These are phyloP conservation scores for Leptopilina syphax DNA, from an alignment of 2,888 invertebrate species.

Conservation along the genomic window DNA sequence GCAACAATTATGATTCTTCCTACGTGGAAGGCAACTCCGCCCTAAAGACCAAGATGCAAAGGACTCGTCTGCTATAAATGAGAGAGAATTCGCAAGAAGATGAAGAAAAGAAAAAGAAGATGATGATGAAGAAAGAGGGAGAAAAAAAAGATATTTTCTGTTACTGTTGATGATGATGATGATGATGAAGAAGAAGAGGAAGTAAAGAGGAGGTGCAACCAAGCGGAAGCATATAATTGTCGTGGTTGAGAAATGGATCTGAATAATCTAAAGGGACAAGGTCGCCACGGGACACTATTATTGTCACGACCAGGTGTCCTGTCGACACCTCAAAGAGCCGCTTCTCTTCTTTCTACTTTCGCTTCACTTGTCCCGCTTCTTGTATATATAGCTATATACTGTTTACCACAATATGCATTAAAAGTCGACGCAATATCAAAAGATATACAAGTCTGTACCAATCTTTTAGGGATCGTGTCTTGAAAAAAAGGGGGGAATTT, in stretches of 20 bases:
- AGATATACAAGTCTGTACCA: not conserved
- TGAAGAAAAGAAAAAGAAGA: slow-evolving; percentile 40
- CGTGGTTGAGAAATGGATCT: slow-evolving; percentile 56
- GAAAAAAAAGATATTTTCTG: not conserved
- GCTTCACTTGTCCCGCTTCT: slow-evolving; percentile 1
- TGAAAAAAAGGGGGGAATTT: not conserved
- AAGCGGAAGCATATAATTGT: slow-evolving; percentile 69
- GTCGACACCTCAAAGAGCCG: slow-evolving; percentile 69
- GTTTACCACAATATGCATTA: slow-evolving; percentile 33
- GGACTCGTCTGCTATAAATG: slow-evolving; percentile 21
- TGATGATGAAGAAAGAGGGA: slow-evolving; percentile 24
- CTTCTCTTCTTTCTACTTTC: slow-evolving; percentile 50
- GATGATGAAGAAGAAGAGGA: too few species aligned
- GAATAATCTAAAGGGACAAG: slow-evolving; percentile 56
- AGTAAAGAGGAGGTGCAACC: slow-evolving; percentile 52
- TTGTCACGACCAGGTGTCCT: slow-evolving; percentile 70
- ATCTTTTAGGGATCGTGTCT: not conserved
- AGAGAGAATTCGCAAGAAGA: slow-evolving; percentile 14
- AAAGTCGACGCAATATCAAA: slow-evolving; percentile 34
- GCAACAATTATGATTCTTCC: slow-evolving; percentile 31
- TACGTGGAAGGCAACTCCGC: slow-evolving; percentile 36
- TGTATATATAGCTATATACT: not conserved
- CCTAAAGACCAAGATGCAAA: slow-evolving; percentile 12
- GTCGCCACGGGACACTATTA: slow-evolving; percentile 61
- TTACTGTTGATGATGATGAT: too few species aligned